phyloP scores from a whole-genome alignment of 2,113 vertebrate genomes.

The Tragelaphus scriptus region DNA sequence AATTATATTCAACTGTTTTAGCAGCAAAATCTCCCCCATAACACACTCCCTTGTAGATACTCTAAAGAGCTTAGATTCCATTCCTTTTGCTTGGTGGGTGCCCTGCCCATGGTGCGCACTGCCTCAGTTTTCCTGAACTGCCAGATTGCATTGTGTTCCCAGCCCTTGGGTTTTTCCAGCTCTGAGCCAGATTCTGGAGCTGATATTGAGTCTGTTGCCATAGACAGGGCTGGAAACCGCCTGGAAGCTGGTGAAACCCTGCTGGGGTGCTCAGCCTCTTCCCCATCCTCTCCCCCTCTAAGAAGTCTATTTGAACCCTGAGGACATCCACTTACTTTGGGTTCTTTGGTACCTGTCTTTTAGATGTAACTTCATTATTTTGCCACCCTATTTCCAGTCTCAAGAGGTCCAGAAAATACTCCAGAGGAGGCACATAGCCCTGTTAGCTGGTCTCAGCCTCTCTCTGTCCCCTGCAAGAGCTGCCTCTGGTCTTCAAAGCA shows the following conservation, averaged over 20 bases:
- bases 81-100: background rate
- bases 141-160: background rate
- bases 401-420: background rate
- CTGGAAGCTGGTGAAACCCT: background rate
- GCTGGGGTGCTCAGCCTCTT: too few species aligned
- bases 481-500: background rate
- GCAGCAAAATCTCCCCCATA: background rate
- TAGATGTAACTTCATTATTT: background rate
- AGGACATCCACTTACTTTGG: background rate
- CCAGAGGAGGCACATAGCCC: background rate
- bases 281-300: background rate
- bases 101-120: background rate
- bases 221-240: background rate
- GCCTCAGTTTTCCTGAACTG: background rate
- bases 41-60: background rate
- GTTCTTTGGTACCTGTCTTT: background rate
- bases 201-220: background rate
- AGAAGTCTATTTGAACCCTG: background rate
- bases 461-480: background rate
- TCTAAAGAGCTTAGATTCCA: background rate
- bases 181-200: background rate
- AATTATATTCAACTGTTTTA: background rate
- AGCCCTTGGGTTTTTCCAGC: background rate
- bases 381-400: background rate
- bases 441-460: background rate